A percentile compares a stretch with the other conserved stretches of the same genome.
Conservation (phyloP, 2,888 invertebrate genomes). For the Mactromeris polynyma region DNA sequence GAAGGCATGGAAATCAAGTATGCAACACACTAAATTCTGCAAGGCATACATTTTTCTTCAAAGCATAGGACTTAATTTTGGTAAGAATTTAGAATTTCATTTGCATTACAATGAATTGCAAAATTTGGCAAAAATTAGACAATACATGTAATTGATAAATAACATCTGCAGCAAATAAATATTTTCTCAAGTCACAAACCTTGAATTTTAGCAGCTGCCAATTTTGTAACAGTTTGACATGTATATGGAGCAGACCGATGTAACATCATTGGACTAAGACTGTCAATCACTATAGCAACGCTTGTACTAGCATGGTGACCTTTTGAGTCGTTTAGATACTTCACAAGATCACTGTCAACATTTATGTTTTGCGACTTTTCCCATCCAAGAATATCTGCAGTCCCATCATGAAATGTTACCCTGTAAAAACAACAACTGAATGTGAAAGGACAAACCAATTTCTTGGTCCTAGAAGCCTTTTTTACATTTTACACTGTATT, state of each 20-base stretch:
- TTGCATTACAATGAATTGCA: not conserved
- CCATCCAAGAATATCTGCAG: constrained; percentile 71
- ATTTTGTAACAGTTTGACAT: constrained; percentile 70
- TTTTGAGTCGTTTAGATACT: constrained; percentile 48
- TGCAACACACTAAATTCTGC: too few relatives aligned
- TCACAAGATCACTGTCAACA: constrained; percentile 61
- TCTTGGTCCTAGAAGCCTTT: too few relatives aligned
- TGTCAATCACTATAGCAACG: constrained; percentile 75
- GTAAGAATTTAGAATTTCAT: too few relatives aligned
- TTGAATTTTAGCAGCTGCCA: constrained; percentile 58
- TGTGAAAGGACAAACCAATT: not conserved
- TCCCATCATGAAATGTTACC: constrained; percentile 69
- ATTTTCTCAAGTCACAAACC: constrained; percentile 45
- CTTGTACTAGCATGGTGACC: constrained; percentile 56
- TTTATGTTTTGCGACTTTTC: constrained; percentile 47
- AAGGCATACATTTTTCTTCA: too few relatives aligned
- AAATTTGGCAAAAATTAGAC: not conserved
- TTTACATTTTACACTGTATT: not conserved
- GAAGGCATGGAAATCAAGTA: too few relatives aligned
- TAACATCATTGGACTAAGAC: constrained; percentile 72
- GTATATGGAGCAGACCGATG: constrained; percentile 74
- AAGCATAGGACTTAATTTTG: too few relatives aligned
- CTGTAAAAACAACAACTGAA: constrained; percentile 55
- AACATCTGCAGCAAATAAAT: not conserved
- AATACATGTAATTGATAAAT: too few relatives aligned